Base-by-base conservation (phyloP, 2,888 invertebrate genomes). In the Meta bourneti region DNA sequence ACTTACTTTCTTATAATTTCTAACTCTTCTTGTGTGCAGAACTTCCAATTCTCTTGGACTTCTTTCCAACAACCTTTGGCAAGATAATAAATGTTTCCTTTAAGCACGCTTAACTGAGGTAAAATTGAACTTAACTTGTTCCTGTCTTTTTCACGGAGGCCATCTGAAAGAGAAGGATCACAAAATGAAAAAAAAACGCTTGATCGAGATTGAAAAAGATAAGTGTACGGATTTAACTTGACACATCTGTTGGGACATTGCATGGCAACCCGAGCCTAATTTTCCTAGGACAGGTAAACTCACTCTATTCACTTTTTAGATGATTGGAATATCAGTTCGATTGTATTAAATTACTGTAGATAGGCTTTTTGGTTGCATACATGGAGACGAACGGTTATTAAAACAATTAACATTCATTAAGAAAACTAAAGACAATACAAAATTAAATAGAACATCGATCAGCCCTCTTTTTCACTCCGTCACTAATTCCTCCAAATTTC, bases 41-140 rank as follows among this genome's bases (percentile, higher is more conserved):
- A 98, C 93, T 98, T 98, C 98, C 99, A 99, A 92, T 95, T 95
- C 95, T 98, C 97, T 94, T 98, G 97, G 93, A 98, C 98, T 95
- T 99, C 98, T 95, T 97, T 97, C 98, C 98, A 99, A 94, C 97
- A 96, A 94, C 97, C 97, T 94, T 97, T 97, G 94, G 97, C 97
- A 95, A 99, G 96, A 94, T 97, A 97, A 96, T 97, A 98, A 94
- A 97, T 97, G 95, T 98, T 98, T 95, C 97, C 98, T 95, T 97
- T 97, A 95, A 97, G 96, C 93, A 95, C 96, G 94, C 98, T 97
- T 94, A 98, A 97, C 95, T 97, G 97, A 94, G 97, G 97, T 94
- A 98, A 96, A 94, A 98, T 96, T 94, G 96, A 96, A 95, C 96
- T 97, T 94, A 98, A 96, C 94, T 96, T 96, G 94, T 96, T 96